Percentiles rank a stretch among this genome's conserved stretches.
Conservation (phyloP, 2,113 vertebrate species). For the Pycnonotus jocosus region DNA sequence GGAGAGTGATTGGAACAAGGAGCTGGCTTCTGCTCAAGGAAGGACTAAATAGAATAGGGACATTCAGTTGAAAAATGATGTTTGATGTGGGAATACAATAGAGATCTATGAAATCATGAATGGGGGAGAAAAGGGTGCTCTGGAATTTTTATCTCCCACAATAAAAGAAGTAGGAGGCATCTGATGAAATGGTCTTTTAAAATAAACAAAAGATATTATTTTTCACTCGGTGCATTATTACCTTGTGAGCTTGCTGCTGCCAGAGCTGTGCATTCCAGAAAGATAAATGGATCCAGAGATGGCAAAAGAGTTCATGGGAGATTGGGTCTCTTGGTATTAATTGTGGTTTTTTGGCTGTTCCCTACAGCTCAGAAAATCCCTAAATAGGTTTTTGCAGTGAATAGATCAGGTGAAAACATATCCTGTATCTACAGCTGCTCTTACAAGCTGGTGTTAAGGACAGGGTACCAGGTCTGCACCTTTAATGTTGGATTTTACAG, state of each 20-base stretch:
- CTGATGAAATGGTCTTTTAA: conserved; percentile 34
- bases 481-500: not conserved
- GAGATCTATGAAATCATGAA: conserved; percentile 32
- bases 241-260: not conserved
- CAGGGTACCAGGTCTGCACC: not conserved
- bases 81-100: conserved; percentile 34
- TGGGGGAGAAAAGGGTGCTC: not conserved
- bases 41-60: conserved; percentile 19
- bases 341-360: not conserved
- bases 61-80: conserved; percentile 46
- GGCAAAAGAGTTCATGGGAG: not conserved
- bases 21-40: conserved; percentile 28
- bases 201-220: conserved; percentile 52
- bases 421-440: not conserved
- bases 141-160: conserved; percentile 47
- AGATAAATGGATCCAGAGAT: conserved; percentile 32
- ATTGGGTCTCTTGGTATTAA: conserved; percentile 38
- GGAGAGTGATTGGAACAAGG: not conserved
- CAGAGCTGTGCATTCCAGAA: not conserved
- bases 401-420: not conserved
- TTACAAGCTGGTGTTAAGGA: not conserved
- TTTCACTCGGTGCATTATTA: conserved; percentile 2
- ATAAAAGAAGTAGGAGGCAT: conserved; percentile 27
- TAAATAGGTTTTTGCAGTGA: conserved; percentile 4
- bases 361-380: conserved; percentile 8